These are phyloP conservation scores for Drosophila mimica DNA, from an alignment of 2,888 invertebrate genomes.

Conservation along the genomic window DNA sequence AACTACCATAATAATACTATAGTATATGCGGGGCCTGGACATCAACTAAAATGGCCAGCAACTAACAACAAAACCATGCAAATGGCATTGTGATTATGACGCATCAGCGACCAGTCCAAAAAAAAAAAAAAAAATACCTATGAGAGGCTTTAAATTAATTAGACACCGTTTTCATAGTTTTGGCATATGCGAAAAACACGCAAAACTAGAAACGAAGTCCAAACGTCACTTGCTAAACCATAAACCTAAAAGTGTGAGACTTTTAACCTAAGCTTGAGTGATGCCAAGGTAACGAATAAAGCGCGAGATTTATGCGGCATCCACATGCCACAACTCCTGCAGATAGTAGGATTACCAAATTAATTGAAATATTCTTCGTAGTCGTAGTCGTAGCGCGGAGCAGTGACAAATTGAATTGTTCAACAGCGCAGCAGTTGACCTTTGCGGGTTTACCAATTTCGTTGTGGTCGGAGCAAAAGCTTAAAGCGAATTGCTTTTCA, in stretches of 20 bases:
- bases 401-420: constrained; percentile 60
- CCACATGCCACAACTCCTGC: constrained; percentile 50
- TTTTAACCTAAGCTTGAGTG: constrained; percentile 19
- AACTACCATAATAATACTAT: constrained; percentile 31
- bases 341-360: constrained; percentile 16
- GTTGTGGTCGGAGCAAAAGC: constrained; percentile 33
- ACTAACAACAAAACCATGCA: constrained; percentile 15
- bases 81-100: constrained; percentile 70
- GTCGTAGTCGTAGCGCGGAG: constrained; percentile 19
- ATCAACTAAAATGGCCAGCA: constrained; percentile 54
- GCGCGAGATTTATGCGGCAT: constrained; percentile 57
- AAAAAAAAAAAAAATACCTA: constrained; percentile 16
- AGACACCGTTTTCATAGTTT: constrained; percentile 44
- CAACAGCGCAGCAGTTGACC: constrained; percentile 50
- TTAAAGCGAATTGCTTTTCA: constrained; percentile 36
- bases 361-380: constrained; percentile 39
- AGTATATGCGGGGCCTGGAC: constrained; percentile 39
- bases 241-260: not conserved
- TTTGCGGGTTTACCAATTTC: constrained; percentile 53
- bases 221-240: constrained; percentile 49
- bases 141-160: constrained; percentile 62
- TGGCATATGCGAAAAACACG: constrained; percentile 73
- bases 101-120: constrained; percentile 53
- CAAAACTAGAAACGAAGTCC: constrained; percentile 36
- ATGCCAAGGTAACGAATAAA: constrained; percentile 58